A percentile compares a stretch with the other conserved stretches of the same genome.
These are phyloP conservation scores for cattle (Bos taurus) DNA, from an alignment of 2,113 vertebrate species.

Conservation along the genomic window ARS-UCD2.0 NC_037328.1:136776001-136776500, in stretches of 20 bases:
- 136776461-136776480: no score
- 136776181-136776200: background rate
- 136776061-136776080: background rate
- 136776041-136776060: background rate
- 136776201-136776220: background rate
- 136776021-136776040: background rate
- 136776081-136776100: background rate
- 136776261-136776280: background rate
- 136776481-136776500: no score
- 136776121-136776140: background rate
- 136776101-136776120: background rate
- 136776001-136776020: background rate
- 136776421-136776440: rapidly evolving
- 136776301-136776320: no score
- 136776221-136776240: background rate
- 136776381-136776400: no score
- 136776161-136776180: background rate
- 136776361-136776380: no score
- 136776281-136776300: background rate
- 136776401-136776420: no score
- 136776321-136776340: rapidly evolving
- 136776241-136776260: background rate
- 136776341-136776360: no score
- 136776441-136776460: no score
- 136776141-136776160: background rate